phyloP scores from a whole-genome alignment of 2,797 vertebrate species.

The Kryptopterus vitreolus region DNA sequence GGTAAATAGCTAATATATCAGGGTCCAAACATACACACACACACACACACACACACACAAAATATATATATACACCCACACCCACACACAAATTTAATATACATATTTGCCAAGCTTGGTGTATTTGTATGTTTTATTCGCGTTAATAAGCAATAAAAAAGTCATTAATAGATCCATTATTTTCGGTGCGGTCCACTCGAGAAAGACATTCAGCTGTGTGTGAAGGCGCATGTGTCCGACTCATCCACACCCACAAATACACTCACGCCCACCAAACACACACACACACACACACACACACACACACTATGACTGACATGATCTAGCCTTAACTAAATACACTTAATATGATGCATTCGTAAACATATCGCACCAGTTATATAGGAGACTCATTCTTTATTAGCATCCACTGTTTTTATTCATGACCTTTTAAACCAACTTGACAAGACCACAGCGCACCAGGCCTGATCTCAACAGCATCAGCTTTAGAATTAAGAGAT shows the following conservation, averaged over 20 bases:
- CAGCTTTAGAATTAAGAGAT: background rate
- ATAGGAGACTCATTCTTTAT: background rate
- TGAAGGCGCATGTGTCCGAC: constrained; percentile 35
- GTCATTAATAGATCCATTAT: constrained; percentile 58
- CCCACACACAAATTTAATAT: too few relatives aligned
- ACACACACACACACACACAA: too few relatives aligned
- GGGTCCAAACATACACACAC: background rate
- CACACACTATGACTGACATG: background rate
- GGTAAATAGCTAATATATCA: too few relatives aligned
- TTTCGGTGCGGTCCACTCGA: constrained; percentile 44
- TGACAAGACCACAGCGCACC: background rate
- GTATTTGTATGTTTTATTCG: constrained; percentile 11
- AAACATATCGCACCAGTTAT: background rate
- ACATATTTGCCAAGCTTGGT: constrained; percentile 22
- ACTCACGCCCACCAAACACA: background rate
- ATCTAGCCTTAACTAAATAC: background rate
- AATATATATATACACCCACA: background rate
- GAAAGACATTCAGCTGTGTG: constrained; percentile 54
- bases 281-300: background rate
- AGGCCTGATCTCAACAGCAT: background rate
- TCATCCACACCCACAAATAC: background rate
- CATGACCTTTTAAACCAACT: too few relatives aligned
- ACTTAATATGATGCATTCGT: background rate
- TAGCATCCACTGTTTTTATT: background rate
- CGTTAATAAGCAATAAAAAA: constrained; percentile 32